Conservation (phyloP, 2,113 vertebrate species). For the Myotis yumanensis region DNA sequence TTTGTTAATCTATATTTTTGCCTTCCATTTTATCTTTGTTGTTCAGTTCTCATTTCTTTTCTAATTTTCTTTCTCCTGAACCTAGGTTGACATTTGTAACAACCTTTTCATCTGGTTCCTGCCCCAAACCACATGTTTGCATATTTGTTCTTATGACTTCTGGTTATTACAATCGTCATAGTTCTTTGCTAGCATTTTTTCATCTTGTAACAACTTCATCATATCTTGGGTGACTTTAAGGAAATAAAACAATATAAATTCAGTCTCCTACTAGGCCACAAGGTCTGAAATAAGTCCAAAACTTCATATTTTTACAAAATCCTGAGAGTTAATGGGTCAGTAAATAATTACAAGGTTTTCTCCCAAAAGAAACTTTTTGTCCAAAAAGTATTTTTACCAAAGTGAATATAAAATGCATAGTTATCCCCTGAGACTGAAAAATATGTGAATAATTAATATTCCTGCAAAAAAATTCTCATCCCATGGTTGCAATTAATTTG, state of each 20-base stretch:
- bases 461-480: slow-evolving; percentile 35
- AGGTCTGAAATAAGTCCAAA: slow-evolving; percentile 22
- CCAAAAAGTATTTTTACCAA: slow-evolving; percentile 48
- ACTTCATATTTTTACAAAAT: neutral
- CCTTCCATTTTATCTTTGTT: neutral
- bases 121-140: slow-evolving; percentile 45
- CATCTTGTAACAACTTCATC: slow-evolving; percentile 1
- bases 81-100: neutral
- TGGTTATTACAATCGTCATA: slow-evolving; percentile 1
- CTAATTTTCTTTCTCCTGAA: neutral
- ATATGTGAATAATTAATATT: slow-evolving; percentile 62
- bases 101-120: neutral
- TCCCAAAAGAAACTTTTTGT: neutral
- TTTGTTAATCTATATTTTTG: neutral
- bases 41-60: neutral
- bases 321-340: neutral
- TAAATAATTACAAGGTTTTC: slow-evolving; percentile 38
- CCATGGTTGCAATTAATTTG: neutral
- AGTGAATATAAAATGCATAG: slow-evolving; percentile 22
- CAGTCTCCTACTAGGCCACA: slow-evolving; percentile 31
- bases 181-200: neutral
- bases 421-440: slow-evolving; percentile 16
- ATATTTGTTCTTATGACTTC: slow-evolving; percentile 29
- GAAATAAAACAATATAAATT: slow-evolving; percentile 55
- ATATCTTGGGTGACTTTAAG: slow-evolving; percentile 48